Evolutionary conservation across 2,113 vertebrate genomes (phyloP).

Genomic region (Martes martes): DNA sequence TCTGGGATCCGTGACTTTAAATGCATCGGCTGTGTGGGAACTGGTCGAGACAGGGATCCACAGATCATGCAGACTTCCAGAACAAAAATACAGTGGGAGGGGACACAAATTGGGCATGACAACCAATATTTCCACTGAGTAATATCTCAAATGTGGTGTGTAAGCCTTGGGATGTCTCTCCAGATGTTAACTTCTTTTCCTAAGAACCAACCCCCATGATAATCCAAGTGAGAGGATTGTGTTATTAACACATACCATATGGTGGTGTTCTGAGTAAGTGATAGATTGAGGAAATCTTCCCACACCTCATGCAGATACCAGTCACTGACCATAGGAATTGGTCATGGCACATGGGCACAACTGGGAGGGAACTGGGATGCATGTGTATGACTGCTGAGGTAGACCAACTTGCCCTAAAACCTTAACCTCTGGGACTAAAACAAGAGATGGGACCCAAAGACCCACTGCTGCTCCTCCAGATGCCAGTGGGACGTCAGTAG

Average conservation of each 20-base stretch:
- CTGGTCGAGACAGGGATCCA: conserved; percentile 59
- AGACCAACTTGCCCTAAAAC: background rate
- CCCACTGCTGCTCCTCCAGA: background rate
- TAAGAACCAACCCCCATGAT: conserved; percentile 36
- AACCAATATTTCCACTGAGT: conserved; percentile 56
- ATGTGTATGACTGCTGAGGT: background rate
- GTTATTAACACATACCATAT: background rate
- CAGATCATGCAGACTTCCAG: conserved; percentile 55
- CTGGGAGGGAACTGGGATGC: background rate
- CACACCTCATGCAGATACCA: background rate
- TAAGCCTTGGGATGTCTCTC: conserved; percentile 48
- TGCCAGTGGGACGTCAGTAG: background rate
- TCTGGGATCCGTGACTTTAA: conserved; percentile 80
- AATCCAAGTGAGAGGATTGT: background rate
- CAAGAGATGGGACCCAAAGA: background rate
- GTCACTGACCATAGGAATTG: background rate
- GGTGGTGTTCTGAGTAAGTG: background rate
- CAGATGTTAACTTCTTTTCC: conserved; percentile 59
- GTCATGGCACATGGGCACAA: background rate
- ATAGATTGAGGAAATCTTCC: background rate
- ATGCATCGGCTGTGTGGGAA: conserved; percentile 76
- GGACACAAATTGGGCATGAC: conserved; percentile 37
- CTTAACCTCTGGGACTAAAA: background rate
- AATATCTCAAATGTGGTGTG: background rate
- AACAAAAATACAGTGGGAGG: conserved; percentile 50